Conservation (phyloP, 2,113 vertebrate genomes). For the Rostratula benghalensis region DNA sequence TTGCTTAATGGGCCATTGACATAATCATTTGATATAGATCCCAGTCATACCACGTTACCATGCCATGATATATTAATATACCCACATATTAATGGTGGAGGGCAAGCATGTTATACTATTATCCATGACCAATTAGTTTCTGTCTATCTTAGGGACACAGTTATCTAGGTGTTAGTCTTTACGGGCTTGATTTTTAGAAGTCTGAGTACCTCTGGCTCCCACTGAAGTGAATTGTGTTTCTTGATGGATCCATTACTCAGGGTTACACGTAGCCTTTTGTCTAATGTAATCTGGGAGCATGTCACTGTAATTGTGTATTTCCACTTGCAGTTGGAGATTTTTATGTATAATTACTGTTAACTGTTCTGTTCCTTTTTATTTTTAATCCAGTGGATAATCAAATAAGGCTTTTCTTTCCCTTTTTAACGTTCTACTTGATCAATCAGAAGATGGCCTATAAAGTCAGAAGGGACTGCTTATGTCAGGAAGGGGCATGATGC, state of each 20-base stretch:
- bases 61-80: constrained; percentile 68
- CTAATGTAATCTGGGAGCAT: neutral
- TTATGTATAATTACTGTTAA: constrained; percentile 20
- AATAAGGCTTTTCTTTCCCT: neutral
- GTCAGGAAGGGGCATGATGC: neutral
- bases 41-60: constrained; percentile 55
- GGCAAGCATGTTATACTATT: constrained; percentile 62
- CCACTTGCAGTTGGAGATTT: neutral
- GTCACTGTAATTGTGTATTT: neutral
- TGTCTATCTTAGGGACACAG: constrained; percentile 36
- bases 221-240: neutral
- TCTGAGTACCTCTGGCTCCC: neutral
- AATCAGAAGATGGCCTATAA: neutral
- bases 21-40: constrained; percentile 70
- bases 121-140: constrained; percentile 72
- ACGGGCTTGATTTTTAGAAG: constrained; percentile 3
- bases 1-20: constrained; percentile 72
- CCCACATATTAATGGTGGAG: constrained; percentile 53
- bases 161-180: constrained; percentile 43
- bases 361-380: neutral
- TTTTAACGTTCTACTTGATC: neutral
- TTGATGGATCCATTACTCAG: neutral
- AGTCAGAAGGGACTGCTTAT: neutral
- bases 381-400: neutral
- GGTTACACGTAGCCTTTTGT: neutral